A percentile compares a stretch with the other conserved stretches of the same genome.
Conservation (phyloP, 2,888 invertebrate species). For the Dryadula phaetusa region DNA sequence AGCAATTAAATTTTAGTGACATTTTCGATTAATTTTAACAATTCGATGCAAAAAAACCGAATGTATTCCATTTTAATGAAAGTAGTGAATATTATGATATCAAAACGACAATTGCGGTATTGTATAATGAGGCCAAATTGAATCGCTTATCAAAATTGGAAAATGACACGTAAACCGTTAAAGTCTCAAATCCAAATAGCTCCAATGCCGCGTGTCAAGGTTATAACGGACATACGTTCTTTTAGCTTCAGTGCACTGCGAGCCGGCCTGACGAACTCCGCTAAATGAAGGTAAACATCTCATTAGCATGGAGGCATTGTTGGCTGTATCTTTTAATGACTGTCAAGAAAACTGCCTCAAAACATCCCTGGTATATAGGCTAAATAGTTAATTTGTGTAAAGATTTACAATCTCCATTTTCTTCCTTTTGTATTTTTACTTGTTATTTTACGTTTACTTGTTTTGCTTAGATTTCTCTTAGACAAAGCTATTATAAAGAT, state of each 20-base stretch:
- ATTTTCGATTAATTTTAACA: background rate
- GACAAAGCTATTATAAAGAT: too few species aligned
- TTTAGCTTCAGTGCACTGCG: constrained; percentile 25
- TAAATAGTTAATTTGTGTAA: constrained; percentile 27
- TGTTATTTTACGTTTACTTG: background rate
- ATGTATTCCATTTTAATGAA: background rate
- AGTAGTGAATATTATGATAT: background rate
- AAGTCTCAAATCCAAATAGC: background rate
- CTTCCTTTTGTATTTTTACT: background rate
- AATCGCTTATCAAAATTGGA: background rate
- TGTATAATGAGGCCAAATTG: background rate
- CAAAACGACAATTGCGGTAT: background rate
- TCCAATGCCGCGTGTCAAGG: constrained; percentile 27
- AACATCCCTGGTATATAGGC: constrained; percentile 23
- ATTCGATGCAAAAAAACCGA: background rate
- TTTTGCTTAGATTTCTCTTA: background rate
- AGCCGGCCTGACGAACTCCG: constrained; percentile 31
- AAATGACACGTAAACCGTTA: background rate
- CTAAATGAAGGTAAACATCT: constrained; percentile 45
- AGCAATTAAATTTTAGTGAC: background rate
- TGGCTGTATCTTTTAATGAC: constrained; percentile 42
- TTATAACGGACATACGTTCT: constrained; percentile 25
- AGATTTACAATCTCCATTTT: constrained; percentile 7
- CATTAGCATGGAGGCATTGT: constrained; percentile 46
- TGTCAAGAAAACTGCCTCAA: constrained; percentile 36